phyloP scores from a whole-genome alignment of 2,113 vertebrate genomes.

The Brachypodius melanocephalos region DNA sequence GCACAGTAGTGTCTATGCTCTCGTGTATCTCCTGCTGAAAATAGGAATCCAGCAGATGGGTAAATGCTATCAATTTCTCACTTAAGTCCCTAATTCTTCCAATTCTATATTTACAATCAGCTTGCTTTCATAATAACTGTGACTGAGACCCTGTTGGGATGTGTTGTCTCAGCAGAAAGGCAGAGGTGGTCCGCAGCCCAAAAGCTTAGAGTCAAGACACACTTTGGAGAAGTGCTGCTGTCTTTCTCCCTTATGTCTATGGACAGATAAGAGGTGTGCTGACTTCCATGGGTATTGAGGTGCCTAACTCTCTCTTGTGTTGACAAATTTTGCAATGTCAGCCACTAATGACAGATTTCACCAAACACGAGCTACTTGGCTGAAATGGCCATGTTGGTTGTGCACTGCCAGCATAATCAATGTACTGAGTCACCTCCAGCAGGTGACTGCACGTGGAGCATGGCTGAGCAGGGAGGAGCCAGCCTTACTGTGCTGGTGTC shows the following conservation, averaged over 20 bases:
- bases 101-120: background rate
- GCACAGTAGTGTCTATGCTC: background rate
- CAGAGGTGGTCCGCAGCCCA: background rate
- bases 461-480: fast-evolving
- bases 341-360: background rate
- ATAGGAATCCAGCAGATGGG: background rate
- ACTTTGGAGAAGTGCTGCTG: background rate
- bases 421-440: background rate
- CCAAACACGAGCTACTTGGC: background rate
- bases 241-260: fast-evolving
- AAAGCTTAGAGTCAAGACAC: background rate
- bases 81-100: background rate
- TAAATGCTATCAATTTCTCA: background rate
- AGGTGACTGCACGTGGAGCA: background rate
- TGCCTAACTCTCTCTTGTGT: background rate
- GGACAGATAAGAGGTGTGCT: background rate
- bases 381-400: fast-evolving
- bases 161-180: background rate
- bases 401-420: fast-evolving
- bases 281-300: fast-evolving
- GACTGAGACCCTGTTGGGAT: background rate
- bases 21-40: background rate
- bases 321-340: background rate
- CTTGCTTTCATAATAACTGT: background rate
- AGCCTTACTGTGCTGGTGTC: background rate